Conservation (phyloP, 2,888 invertebrate genomes). For the Timandra comae region DNA sequence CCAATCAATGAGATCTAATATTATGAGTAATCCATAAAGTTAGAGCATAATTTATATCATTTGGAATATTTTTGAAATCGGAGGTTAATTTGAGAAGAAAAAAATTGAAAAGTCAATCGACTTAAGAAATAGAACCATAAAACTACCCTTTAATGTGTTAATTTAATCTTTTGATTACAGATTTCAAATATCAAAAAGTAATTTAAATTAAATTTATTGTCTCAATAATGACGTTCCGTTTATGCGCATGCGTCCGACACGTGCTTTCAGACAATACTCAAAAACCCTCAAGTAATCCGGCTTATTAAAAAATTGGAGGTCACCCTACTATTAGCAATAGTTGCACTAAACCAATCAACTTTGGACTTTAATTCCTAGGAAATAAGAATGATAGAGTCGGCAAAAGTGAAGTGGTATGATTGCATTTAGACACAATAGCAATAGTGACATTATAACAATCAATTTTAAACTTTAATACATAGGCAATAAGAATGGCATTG, state of each 20-base stretch:
- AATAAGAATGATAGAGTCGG: background rate
- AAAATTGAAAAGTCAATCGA: background rate
- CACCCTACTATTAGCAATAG: constrained; percentile 13
- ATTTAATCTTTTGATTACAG: constrained; percentile 15
- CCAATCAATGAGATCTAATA: too few relatives aligned
- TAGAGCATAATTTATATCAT: background rate
- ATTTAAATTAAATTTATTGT: constrained; percentile 63
- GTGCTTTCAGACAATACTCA: constrained; percentile 27
- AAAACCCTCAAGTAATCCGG: constrained; percentile 17
- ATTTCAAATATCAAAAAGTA: too few relatives aligned
- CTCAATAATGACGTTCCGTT: constrained; percentile 54
- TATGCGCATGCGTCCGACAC: constrained; percentile 39
- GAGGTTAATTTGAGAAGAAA: background rate
- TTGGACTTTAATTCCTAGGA: background rate
- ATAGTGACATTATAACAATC: too few relatives aligned
- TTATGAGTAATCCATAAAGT: background rate
- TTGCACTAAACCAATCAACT: constrained; percentile 2
- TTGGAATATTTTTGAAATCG: background rate
- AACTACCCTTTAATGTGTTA: background rate
- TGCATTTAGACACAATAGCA: too few relatives aligned
- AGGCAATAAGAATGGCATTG: background rate
- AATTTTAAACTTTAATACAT: background rate
- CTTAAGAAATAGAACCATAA: background rate
- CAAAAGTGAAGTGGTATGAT: background rate
- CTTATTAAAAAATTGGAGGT: constrained; percentile 21